Conservation (phyloP, 2,888 invertebrate species). For the Xanthia togata region DNA sequence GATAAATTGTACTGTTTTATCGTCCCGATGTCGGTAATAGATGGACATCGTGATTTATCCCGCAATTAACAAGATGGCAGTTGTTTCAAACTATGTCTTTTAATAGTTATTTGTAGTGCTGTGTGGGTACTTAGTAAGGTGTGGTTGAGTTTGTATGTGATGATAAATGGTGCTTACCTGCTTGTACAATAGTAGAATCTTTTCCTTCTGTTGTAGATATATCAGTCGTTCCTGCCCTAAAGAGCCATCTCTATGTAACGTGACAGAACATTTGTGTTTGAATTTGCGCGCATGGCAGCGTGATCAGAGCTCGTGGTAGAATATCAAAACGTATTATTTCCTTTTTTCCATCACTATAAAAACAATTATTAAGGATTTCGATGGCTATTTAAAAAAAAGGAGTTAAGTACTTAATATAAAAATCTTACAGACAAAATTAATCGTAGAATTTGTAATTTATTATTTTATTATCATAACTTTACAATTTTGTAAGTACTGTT, state of each 20-base stretch:
- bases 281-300: background rate
- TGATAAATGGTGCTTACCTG: slow-evolving; percentile 8
- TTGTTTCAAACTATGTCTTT: slow-evolving; percentile 57
- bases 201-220: background rate
- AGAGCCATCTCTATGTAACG: background rate
- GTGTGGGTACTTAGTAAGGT: slow-evolving; percentile 15
- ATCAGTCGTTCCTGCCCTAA: background rate
- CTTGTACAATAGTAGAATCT: background rate
- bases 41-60: slow-evolving; percentile 52
- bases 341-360: background rate
- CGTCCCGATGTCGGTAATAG: slow-evolving; percentile 51
- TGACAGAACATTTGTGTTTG: too few relatives aligned
- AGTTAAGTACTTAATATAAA: too few relatives aligned
- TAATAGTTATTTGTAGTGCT: slow-evolving; percentile 47
- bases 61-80: slow-evolving; percentile 50
- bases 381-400: background rate
- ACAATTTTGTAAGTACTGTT: background rate
- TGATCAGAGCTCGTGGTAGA: background rate
- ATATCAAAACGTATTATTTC: background rate
- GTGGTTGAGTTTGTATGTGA: slow-evolving; percentile 1
- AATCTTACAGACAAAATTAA: too few relatives aligned
- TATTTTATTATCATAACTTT: slow-evolving; percentile 12
- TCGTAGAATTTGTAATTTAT: slow-evolving; percentile 3
- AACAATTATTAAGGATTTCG: background rate
- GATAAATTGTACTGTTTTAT: slow-evolving; percentile 56